Conservation (phyloP, 2,797 vertebrate species). For the Chromobotia macracanthus region DNA sequence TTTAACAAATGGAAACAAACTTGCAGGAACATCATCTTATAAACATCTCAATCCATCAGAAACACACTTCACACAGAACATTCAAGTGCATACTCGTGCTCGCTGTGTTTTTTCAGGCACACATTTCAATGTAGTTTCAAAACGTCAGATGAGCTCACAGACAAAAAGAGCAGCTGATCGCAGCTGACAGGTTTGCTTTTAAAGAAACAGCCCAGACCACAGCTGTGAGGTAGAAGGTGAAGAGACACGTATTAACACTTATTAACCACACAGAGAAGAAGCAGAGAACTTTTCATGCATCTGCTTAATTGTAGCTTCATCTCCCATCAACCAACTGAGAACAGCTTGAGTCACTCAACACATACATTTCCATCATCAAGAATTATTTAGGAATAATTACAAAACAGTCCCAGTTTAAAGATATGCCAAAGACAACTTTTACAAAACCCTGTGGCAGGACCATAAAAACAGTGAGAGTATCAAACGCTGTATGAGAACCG, state of each 20-base stretch:
- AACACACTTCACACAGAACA: background rate
- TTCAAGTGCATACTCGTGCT: background rate
- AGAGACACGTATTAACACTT: conserved; percentile 55
- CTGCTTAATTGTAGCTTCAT: conserved; percentile 57
- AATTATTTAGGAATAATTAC: too few relatives aligned
- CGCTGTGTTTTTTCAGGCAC: background rate
- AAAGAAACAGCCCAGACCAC: conserved; percentile 31
- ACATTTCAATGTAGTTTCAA: background rate
- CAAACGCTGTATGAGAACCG: too few relatives aligned
- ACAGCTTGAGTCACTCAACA: background rate
- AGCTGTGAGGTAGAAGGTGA: conserved; percentile 48
- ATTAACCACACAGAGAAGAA: conserved; percentile 56
- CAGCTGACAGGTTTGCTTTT: too few relatives aligned
- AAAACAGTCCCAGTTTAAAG: too few relatives aligned
- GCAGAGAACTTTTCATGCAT: conserved; percentile 43
- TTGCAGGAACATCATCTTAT: too few relatives aligned
- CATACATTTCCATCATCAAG: too few relatives aligned
- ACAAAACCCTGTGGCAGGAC: too few relatives aligned
- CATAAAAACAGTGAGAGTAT: too few relatives aligned
- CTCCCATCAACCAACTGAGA: background rate
- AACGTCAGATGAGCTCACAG: conserved; percentile 10
- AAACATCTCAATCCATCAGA: background rate
- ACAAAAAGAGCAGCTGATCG: conserved; percentile 32
- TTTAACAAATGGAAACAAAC: too few relatives aligned
- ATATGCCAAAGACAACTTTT: too few relatives aligned